phyloP scores from a whole-genome alignment of 1,140 invertebrate genomes.

The Proales similis region DNA sequence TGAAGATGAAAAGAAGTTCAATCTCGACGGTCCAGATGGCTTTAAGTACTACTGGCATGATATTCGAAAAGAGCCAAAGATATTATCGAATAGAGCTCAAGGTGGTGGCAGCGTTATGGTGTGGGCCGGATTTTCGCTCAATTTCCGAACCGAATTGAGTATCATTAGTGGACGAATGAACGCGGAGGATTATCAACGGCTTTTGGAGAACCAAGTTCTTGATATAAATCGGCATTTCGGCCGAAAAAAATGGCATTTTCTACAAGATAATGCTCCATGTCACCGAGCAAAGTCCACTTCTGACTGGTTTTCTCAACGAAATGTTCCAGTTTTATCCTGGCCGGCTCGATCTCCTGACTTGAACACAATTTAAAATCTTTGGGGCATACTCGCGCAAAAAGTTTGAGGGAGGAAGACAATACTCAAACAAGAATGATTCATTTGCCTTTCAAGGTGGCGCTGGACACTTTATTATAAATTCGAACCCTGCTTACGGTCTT shows the following conservation, averaged over 20 bases:
- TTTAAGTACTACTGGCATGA: constrained; percentile 42
- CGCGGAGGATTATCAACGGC: not conserved
- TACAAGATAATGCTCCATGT: constrained; percentile 18
- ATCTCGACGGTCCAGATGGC: constrained; percentile 42
- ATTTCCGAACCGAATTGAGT: not conserved
- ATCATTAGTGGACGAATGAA: constrained; percentile 19
- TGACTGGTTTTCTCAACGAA: constrained; percentile 8
- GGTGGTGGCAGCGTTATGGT: constrained; percentile 38
- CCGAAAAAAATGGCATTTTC: constrained; percentile 5
- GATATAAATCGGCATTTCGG: not conserved
- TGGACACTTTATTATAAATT: too few relatives aligned
- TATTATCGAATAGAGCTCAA: constrained; percentile 38
- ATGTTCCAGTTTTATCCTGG: not conserved
- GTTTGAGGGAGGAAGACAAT: not conserved
- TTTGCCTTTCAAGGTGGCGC: too few relatives aligned
- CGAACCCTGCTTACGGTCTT: too few relatives aligned
- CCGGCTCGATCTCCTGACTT: constrained; percentile 10
- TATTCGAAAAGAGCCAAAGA: constrained; percentile 40
- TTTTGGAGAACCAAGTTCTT: not conserved
- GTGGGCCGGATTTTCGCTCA: constrained; percentile 3
- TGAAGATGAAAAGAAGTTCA: constrained; percentile 46
- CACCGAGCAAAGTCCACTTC: not conserved
- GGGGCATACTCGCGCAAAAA: constrained; percentile 3
- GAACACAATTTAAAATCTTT: constrained; percentile 28
- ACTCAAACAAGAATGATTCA: not conserved